Conservation (phyloP, 2,888 invertebrate genomes). For the Conchocele bisecta region DNA sequence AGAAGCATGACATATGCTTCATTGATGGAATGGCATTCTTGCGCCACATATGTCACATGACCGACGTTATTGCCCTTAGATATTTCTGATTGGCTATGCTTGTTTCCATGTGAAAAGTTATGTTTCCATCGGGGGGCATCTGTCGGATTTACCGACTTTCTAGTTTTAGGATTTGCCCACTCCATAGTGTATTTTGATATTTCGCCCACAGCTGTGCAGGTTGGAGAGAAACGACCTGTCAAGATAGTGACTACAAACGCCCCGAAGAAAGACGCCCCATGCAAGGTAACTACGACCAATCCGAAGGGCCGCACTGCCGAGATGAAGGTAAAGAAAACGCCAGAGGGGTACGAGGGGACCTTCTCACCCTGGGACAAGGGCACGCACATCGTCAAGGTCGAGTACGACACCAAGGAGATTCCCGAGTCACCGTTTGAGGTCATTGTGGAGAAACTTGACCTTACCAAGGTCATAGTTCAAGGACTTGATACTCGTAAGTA, state of each 20-base stretch:
- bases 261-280: constrained; percentile 61
- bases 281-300: constrained; percentile 67
- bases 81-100: constrained; percentile 79
- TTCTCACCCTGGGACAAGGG: constrained; percentile 81
- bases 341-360: constrained; percentile 86
- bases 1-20: no score
- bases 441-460: constrained; percentile 86
- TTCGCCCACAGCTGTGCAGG: constrained; percentile 45
- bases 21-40: no score
- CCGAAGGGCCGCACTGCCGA: constrained; percentile 85
- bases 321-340: constrained; percentile 91
- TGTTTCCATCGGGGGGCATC: no score
- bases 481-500: constrained; percentile 95
- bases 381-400: constrained; percentile 79
- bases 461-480: constrained; percentile 92
- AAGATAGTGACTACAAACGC: constrained; percentile 58
- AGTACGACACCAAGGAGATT: constrained; percentile 82
- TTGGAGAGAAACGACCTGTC: constrained; percentile 58
- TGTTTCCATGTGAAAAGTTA: constrained; percentile 80
- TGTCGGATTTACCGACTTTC: no score
- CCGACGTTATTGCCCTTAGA: constrained; percentile 86
- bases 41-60: no score
- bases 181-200: no score
- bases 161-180: no score
- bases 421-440: constrained; percentile 82